Conservation (phyloP, 2,113 vertebrate species). For the Bucco capensis region DNA sequence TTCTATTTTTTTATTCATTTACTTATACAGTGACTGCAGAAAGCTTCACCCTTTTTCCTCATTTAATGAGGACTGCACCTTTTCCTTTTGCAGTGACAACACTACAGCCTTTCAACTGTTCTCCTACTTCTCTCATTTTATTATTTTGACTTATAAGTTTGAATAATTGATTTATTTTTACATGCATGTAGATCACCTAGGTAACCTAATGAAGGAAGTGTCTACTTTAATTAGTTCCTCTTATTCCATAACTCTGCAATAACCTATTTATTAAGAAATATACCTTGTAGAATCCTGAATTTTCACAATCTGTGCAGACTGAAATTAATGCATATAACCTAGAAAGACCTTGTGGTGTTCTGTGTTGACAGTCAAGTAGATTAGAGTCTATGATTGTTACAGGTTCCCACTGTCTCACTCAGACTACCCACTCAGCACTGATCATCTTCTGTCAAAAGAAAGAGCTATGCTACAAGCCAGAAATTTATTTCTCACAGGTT, state of each 20-base stretch:
- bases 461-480: background rate
- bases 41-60: no score
- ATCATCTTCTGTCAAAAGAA: background rate
- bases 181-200: no score
- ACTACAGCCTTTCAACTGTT: no score
- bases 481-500: background rate
- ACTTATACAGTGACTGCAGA: no score
- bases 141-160: no score
- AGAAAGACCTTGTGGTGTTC: background rate
- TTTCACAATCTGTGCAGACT: background rate
- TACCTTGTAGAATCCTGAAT: background rate
- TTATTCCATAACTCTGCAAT: background rate
- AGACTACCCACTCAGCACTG: background rate
- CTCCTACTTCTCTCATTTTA: no score
- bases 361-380: background rate
- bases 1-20: background rate
- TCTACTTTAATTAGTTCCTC: no score
- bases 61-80: no score
- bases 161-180: no score
- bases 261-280: background rate
- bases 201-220: no score
- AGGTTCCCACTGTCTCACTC: background rate
- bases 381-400: background rate
- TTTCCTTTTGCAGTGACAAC: no score
- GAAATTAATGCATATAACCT: background rate